Evolutionary conservation across 2,797 vertebrate species (phyloP).

Genomic region (Typhlichthys subterraneus): DNA sequence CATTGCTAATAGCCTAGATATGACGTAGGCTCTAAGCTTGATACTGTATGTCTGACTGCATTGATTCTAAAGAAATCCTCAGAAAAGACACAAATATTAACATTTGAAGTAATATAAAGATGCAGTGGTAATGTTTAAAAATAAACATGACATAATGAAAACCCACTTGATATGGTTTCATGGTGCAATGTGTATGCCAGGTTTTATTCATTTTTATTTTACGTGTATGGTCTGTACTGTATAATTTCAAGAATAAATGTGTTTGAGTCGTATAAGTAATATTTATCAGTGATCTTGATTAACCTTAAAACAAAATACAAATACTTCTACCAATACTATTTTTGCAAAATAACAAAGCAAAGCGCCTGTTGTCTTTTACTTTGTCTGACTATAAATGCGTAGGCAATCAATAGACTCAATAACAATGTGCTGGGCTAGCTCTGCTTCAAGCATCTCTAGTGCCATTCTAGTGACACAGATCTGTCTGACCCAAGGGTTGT

Average conservation of each 20-base stretch:
- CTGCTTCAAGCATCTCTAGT: neutral
- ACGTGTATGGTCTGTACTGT: neutral
- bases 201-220: constrained; percentile 3
- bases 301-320: neutral
- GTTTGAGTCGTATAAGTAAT: neutral
- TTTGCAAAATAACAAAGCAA: too few species aligned
- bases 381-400: too few species aligned
- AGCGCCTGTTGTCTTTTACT: too few species aligned
- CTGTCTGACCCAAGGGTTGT: constrained; percentile 53
- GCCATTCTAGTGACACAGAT: constrained; percentile 3
- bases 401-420: too few species aligned
- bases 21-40: neutral
- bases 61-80: neutral
- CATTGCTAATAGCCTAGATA: constrained; percentile 76
- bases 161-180: too few species aligned
- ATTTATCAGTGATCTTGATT: too few species aligned
- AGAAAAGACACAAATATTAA: neutral
- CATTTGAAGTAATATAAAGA: neutral
- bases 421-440: constrained; percentile 1
- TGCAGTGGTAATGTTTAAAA: neutral
- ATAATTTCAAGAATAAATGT: neutral
- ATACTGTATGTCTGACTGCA: neutral
- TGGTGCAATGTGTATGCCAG: constrained; percentile 2
- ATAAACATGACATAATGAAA: too few species aligned
- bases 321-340: too few species aligned